Base-by-base conservation (phyloP, 2,797 vertebrate genomes). In the Gymnopithys bicolor region DNA sequence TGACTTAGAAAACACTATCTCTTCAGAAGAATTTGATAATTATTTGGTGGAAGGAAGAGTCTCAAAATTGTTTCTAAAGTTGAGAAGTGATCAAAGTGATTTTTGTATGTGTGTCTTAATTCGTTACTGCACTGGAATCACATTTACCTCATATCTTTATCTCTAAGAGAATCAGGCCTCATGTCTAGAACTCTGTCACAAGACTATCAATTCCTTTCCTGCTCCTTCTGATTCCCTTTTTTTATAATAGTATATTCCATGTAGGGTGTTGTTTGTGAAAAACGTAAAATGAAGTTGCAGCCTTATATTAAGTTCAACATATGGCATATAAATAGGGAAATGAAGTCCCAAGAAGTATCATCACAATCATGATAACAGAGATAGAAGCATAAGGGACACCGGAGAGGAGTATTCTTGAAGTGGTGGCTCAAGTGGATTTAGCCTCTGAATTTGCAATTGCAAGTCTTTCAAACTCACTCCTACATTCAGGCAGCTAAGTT, bases 311-410 rank as follows among this genome's bases (percentile, higher is more conserved):
- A 67, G 19, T 73, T 83, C 23, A 53, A 51, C 11, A 12, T 75
- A 59, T 4, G 28, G 11, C 68, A 32, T 23, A 2, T 51, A 49
- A 64, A 5, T 0, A 0, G 30, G 27, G 49, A 68, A 75, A 70
- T 1, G 1, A 13, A 56, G 16, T 48, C 71, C 9, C 27, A 45
- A 32, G 6, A 21, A 59, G 11, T 18, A 22, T 15, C 28, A 48
- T 51, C 6, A 14, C 9, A 84, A 10, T 5, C 17, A 3, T 23
- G 39, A 19, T 51, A 46, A 46, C 18, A 35, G 35, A 51, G 16
- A 15, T 28, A 17, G 32, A 24, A 69, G 9, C 19, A 55, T 39
- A 48, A 51, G 32, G 10, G 15, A 37, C 19, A 66, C 52, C 48
- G 66, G 22, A n/a, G 13, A 82, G 2, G 11, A 28, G 1, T 45